Base-by-base conservation (phyloP, 37 sponge, comb jelly and placozoan genomes). In the Haliclona indistincta region DNA sequence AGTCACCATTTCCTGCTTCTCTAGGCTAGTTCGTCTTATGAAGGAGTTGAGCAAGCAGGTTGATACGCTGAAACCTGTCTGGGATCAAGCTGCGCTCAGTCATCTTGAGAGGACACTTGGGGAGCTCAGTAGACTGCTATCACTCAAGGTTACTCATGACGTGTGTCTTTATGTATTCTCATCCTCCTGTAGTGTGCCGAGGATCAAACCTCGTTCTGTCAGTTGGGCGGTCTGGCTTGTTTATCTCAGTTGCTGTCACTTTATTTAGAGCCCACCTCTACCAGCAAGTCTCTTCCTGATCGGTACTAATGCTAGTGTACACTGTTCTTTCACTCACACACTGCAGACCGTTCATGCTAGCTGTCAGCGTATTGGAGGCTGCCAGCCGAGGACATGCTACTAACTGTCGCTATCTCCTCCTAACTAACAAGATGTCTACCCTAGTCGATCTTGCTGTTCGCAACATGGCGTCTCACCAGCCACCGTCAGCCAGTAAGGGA, bases 181-280 rank as follows among this genome's bases (percentile, higher is more conserved):
- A 17, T 38, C 29, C 22, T 64, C 54, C 56, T 58, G 10, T 52
- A 80, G 81, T n/a, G 3, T 26, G 36, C 41, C 22, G 71, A 69
- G 7, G 87, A 86, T 38, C 71, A 52, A 39, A 6, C 70, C 29
- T 80, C 64, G 19, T 86, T 86, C 58, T 69, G 75, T 68, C 81
- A 86, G 43, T 81, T 86, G 2, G 87, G 87, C 7, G 87, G 87
- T 39, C 4, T 86, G 22, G 71, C 81, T 11, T 39, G 56, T 1
- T 40, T 86, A 35, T 22, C 74, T 25, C 40, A 53, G 36, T 71
- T 86, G 47, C 65, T 86, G 49, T 26, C n/a, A 54, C 26, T 30
- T 45, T 54, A 25, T 40, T 63, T 52, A 0, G 64, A 63, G 25
- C 43, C n/a, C 15, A 42, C n/a, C n/a, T n/a, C 72, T 6, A 29